A percentile compares a stretch with the other conserved stretches of the same genome.
Evolutionary conservation across 1,140 invertebrate species (phyloP).

Genomic region (Planococcus citri): DNA sequence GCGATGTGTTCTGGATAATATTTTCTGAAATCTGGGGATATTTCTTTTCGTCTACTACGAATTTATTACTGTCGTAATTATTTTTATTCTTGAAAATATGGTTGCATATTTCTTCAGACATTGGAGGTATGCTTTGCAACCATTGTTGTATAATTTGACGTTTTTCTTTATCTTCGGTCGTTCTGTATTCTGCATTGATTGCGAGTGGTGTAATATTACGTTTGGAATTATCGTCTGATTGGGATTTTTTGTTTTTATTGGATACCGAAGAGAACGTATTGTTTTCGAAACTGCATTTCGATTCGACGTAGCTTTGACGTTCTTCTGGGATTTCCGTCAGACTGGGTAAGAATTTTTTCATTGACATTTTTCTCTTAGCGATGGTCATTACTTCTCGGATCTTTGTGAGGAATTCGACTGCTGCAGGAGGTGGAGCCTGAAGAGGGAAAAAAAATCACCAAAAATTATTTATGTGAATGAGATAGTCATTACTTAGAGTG

Average conservation of each 20-base stretch:
- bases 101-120: neutral
- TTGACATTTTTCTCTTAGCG: constrained; percentile 71
- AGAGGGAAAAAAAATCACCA: constrained; percentile 32
- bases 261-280: neutral
- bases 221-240: neutral
- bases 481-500: no score
- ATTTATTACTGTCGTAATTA: no score
- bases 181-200: neutral
- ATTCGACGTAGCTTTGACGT: constrained; percentile 33
- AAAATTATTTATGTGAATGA: no score
- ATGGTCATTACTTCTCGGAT: constrained; percentile 77
- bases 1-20: no score
- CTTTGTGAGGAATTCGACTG: constrained; percentile 70
- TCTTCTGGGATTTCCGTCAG: constrained; percentile 71
- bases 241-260: neutral
- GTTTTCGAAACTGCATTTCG: constrained; percentile 22
- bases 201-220: neutral
- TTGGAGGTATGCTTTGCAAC: constrained; percentile 50
- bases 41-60: neutral
- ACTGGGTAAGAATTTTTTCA: constrained; percentile 64
- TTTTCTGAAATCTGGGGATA: no score
- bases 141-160: constrained; percentile 58
- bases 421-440: constrained; percentile 70
- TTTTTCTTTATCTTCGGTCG: constrained; percentile 44
- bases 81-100: neutral